phyloP scores from a whole-genome alignment of 2,797 vertebrate genomes.

The Helostoma temminkii region DNA sequence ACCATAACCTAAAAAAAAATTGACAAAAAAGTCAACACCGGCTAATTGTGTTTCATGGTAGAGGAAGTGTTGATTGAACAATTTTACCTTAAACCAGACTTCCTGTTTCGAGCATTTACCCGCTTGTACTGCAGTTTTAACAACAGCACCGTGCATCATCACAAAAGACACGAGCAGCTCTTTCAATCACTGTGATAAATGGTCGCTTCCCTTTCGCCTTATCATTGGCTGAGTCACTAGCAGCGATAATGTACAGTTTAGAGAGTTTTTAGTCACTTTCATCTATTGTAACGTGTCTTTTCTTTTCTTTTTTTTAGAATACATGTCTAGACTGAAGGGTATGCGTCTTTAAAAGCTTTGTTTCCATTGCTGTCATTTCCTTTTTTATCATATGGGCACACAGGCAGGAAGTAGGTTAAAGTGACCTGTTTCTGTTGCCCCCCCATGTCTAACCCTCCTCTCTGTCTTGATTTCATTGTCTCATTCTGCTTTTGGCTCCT shows the following conservation, averaged over 20 bases:
- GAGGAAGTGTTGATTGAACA: constrained; percentile 65
- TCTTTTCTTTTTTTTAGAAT: constrained; percentile 2
- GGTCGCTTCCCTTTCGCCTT: constrained; percentile 24
- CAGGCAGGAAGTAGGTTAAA: constrained; percentile 65
- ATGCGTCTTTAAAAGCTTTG: constrained; percentile 8
- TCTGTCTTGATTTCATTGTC: constrained; percentile 39
- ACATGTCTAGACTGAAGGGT: constrained; percentile 5
- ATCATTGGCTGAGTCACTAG: constrained; percentile 24
- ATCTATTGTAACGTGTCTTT: neutral
- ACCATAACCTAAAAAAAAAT: neutral
- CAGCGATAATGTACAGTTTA: neutral
- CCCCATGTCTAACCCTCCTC: constrained; percentile 15
- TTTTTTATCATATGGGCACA: constrained; percentile 38
- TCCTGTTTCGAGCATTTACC: constrained; percentile 57
- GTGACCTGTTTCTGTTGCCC: constrained; percentile 38
- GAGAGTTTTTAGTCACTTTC: neutral
- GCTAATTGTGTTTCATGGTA: neutral
- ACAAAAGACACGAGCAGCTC: neutral
- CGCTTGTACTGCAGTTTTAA: constrained; percentile 9
- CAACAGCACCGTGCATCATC: constrained; percentile 2
- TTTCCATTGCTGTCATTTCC: constrained; percentile 55
- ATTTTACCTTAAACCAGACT: constrained; percentile 47
- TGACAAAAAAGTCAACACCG: neutral
- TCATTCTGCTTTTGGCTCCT: constrained; percentile 48
- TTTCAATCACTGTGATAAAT: constrained; percentile 22